Base-by-base conservation (phyloP, 2,888 invertebrate genomes). In the Pristionchus mayeri region DNA sequence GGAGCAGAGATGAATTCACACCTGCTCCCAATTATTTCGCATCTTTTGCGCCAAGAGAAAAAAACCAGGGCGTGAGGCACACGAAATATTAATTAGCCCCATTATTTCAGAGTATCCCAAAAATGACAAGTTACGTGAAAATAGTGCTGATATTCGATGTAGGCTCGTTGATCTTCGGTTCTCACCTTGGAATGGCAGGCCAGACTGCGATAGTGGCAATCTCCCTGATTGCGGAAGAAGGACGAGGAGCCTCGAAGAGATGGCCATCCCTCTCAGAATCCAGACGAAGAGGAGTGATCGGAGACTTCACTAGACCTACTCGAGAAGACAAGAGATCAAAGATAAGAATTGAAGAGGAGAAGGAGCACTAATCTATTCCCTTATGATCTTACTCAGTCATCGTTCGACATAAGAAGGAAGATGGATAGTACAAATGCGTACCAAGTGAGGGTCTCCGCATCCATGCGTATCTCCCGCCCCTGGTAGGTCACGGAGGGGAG, bases 151-250 rank as follows among this genome's bases (percentile, higher is more conserved):
- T 60, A 30, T 54, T 54, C 54, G 54, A 54, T 54, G 13, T 6
- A 44, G 13, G 11, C 9, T 30, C 9, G 60, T 60, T 40, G 37
- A 44, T 40, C 21, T n/a, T 9, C 7, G 16, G 37, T n/a, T 0
- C n/a, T 52, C 84, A 89, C 89, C 89, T 89, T 34, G 89, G 89
- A 40, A 89, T 79, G 27, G 89, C 89, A 13, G 89, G 89, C 89
- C 89, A 90, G 7, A 90, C 90, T 16, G 88, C 90, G 88, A 90
- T 88, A 50, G 88, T 89, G 16, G 87, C 90, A 16, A 88, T 88
- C 75, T 90, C 89, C 63, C 88, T 88, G 52, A 90, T 88, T 87
- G 88, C 89, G 75, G 88, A 88, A 18, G 87, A 89, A 0, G 90
- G 88, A 57, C 87, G 67, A 16, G 89, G 90, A 7, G 85, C 76